phyloP scores from a whole-genome alignment of 2,797 vertebrate species.

The Diplodus puntazzo region DNA sequence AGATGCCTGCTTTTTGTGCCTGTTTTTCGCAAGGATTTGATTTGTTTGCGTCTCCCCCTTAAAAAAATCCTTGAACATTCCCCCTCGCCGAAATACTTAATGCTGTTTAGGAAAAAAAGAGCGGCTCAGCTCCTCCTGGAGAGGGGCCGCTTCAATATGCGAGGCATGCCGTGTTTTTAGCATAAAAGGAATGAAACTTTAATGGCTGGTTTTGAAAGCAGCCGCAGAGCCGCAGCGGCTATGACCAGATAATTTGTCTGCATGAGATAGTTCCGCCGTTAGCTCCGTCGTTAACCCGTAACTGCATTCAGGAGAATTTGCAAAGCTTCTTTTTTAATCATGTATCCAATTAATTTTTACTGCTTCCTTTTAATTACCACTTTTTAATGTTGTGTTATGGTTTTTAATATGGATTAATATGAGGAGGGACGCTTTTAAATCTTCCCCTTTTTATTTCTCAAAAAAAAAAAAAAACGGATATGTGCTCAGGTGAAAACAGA shows the following conservation, averaged over 20 bases:
- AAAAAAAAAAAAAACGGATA: conserved; percentile 9
- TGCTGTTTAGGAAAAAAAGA: conserved; percentile 39
- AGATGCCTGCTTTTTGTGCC: conserved; percentile 1
- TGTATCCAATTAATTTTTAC: conserved; percentile 48
- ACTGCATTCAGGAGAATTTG: conserved; percentile 37
- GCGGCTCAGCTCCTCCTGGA: conserved; percentile 30
- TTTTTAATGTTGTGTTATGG: conserved; percentile 28
- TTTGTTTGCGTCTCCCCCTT: conserved; percentile 27
- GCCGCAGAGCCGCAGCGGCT: conserved; percentile 30
- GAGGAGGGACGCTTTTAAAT: conserved; percentile 13
- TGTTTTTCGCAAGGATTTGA: conserved; percentile 36
- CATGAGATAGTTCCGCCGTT: conserved; percentile 35
- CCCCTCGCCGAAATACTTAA: conserved; percentile 46
- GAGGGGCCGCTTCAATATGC: conserved; percentile 55
- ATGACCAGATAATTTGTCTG: conserved; percentile 45
- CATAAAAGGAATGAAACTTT: conserved; percentile 71
- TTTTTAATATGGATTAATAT: conserved; percentile 30
- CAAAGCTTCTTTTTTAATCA: conserved; percentile 42
- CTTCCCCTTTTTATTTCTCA: neutral
- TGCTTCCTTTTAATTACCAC: conserved; percentile 52
- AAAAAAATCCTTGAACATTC: conserved; percentile 48
- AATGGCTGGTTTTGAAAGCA: conserved; percentile 69
- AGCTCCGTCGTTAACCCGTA: conserved; percentile 42
- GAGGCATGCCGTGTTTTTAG: conserved; percentile 51
- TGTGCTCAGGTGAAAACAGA: conserved; percentile 32